These are phyloP conservation scores for Empis livida DNA, from an alignment of 2,888 invertebrate genomes.

Conservation along the genomic window DNA sequence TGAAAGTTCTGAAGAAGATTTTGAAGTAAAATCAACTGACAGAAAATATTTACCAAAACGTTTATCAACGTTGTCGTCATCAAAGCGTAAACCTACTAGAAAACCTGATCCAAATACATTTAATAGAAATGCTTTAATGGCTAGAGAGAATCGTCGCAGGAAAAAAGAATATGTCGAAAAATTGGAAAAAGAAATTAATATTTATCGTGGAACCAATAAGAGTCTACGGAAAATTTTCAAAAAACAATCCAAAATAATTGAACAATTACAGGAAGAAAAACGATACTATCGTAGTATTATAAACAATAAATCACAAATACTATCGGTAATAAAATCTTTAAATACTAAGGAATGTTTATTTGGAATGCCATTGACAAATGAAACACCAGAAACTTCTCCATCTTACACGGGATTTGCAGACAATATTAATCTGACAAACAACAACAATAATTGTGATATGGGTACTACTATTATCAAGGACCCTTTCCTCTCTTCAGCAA, in stretches of 20 bases:
- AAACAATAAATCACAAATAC: constrained; percentile 41
- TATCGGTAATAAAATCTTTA: constrained; percentile 39
- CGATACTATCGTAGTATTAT: constrained; percentile 42
- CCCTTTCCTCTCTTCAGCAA: constrained; percentile 11
- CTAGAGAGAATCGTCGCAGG: constrained; percentile 46
- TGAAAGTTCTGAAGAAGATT: too few species aligned
- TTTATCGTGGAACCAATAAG: constrained; percentile 37
- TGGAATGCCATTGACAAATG: neutral
- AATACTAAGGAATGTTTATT: neutral
- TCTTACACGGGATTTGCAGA: constrained; percentile 14
- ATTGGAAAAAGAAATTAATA: constrained; percentile 39
- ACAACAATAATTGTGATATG: neutral
- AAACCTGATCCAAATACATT: constrained; percentile 31
- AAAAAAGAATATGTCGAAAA: constrained; percentile 47
- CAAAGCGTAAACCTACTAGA: constrained; percentile 25
- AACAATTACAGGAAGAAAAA: constrained; percentile 40
- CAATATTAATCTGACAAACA: neutral
- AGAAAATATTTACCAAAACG: too few species aligned
- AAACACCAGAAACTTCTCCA: constrained; percentile 6
- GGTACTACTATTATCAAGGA: constrained; percentile 14
- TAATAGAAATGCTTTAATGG: constrained; percentile 45
- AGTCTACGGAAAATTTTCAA: constrained; percentile 37
- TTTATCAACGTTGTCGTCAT: too few species aligned
- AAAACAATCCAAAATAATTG: constrained; percentile 37
- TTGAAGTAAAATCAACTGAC: too few species aligned